Evolutionary conservation across 2,113 vertebrate species (phyloP), one percentile per base, ranked within the genome.

Genomic region (Struthidea cinerea): DNA sequence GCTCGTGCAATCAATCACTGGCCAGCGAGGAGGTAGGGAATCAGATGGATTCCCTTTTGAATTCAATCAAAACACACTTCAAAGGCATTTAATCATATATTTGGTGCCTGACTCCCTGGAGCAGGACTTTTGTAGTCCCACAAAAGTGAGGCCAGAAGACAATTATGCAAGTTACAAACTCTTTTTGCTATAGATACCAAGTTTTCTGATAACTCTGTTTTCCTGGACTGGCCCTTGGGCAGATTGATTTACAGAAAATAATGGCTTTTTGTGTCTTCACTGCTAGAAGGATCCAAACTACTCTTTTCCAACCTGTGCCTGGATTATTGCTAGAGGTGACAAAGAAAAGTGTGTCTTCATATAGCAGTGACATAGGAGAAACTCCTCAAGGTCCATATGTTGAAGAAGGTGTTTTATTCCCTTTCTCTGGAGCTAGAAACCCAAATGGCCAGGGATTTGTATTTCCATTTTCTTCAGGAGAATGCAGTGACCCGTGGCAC

Each of bases 21-120:
- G 63, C 42, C 81, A 69, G 53, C 0, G 4, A 61, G 63, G 87
- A 77, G 39, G 74, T n/a, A 33, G 64, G 65, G 60, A 21, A 82
- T 87, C 77, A 73, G 77, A 73, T 70, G 35, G 88, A 79, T 94
- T 95, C 94, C 74, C 84, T 63, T 89, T 81, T 65, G 91, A 94
- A 91, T 96, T 95, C 85, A 87, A 24, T 84, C 63, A 80, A 85
- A 95, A 85, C 82, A 74, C 33, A 44, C 52, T 84, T 77, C 55
- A 71, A 27, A 93, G 82, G 60, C 79, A 64, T 84, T 96, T 85
- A 85, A 92, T 88, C 78, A 90, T 63, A 11, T 55, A 50, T 67
- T 90, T 86, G 68, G 69, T 52, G 87, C 68, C 64, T 77, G 28
- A 63, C 68, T 61, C 39, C 39, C 63, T 56, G 39, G 61, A 1